Conservation (phyloP, 2,888 invertebrate genomes). For the Tolmerus cingulatus region DNA sequence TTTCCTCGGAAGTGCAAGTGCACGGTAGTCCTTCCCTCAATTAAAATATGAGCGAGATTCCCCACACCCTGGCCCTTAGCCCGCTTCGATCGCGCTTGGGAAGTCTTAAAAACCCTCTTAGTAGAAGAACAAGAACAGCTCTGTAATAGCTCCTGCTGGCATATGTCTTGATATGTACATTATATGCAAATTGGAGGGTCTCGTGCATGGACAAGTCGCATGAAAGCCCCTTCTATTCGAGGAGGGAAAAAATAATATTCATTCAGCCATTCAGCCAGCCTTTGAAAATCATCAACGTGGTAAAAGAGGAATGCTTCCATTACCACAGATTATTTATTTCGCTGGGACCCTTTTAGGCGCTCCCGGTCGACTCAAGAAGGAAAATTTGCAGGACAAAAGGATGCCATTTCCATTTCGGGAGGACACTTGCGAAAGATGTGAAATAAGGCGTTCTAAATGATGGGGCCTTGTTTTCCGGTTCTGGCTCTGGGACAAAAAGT, state of each 20-base stretch:
- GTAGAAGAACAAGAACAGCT: neutral
- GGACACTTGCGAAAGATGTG: constrained; percentile 28
- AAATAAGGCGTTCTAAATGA: constrained; percentile 15
- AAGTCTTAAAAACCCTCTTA: neutral
- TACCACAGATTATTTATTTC: constrained; percentile 16
- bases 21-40: constrained; percentile 18
- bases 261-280: neutral
- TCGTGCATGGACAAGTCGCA: constrained; percentile 19
- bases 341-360: neutral
- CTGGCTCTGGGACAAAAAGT: neutral
- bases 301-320: constrained; percentile 3
- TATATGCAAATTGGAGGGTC: constrained; percentile 24
- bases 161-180: constrained; percentile 3
- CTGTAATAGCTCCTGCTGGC: neutral
- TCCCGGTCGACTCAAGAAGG: constrained; percentile 2
- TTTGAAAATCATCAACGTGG: constrained; percentile 15
- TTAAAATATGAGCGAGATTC: constrained; percentile 20
- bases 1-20: neutral
- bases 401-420: constrained; percentile 21
- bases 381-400: constrained; percentile 25
- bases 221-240: neutral
- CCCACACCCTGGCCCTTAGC: neutral
- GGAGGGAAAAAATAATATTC: neutral
- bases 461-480: constrained; percentile 11
- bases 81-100: neutral